Evolutionary conservation across 2,888 invertebrate species (phyloP).

Genomic region (Drosophila bunnanda): DNA sequence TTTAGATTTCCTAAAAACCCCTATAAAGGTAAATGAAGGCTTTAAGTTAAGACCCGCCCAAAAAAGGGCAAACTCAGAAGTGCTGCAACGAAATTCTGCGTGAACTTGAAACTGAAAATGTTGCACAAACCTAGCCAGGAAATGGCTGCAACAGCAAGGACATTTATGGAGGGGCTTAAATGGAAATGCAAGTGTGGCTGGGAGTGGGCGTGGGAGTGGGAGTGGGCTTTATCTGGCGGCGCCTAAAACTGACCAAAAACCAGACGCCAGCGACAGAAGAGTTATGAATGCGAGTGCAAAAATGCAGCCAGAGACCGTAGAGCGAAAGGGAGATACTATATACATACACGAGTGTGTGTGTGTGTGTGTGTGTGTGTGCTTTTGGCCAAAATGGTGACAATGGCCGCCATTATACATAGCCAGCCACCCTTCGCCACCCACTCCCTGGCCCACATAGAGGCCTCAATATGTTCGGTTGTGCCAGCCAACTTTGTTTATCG

Average conservation of each 20-base stretch:
- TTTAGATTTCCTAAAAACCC: neutral
- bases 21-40: neutral
- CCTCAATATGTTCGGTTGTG: conserved; percentile 42
- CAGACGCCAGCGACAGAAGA: conserved; percentile 62
- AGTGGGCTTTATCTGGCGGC: conserved; percentile 67
- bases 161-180: conserved; percentile 23
- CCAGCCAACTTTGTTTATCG: conserved; percentile 43
- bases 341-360: neutral
- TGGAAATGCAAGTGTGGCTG: too few relatives aligned
- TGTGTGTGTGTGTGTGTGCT: conserved; percentile 20
- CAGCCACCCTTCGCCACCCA: conserved; percentile 13
- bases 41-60: conserved; percentile 2
- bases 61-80: conserved; percentile 9
- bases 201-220: neutral
- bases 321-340: conserved; percentile 18
- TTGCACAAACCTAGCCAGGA: conserved; percentile 43
- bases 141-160: conserved; percentile 34
- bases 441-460: conserved; percentile 55
- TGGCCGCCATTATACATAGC: conserved; percentile 74
- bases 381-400: conserved; percentile 71
- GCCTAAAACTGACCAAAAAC: conserved; percentile 73
- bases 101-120: conserved; percentile 75
- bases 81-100: conserved; percentile 54
- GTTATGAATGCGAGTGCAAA: conserved; percentile 76
- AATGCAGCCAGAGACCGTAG: conserved; percentile 41